A percentile compares a stretch with the other conserved stretches of the same genome.
phyloP scores from a whole-genome alignment of 1,140 invertebrate genomes.

The Monomorium pharaonis region DNA sequence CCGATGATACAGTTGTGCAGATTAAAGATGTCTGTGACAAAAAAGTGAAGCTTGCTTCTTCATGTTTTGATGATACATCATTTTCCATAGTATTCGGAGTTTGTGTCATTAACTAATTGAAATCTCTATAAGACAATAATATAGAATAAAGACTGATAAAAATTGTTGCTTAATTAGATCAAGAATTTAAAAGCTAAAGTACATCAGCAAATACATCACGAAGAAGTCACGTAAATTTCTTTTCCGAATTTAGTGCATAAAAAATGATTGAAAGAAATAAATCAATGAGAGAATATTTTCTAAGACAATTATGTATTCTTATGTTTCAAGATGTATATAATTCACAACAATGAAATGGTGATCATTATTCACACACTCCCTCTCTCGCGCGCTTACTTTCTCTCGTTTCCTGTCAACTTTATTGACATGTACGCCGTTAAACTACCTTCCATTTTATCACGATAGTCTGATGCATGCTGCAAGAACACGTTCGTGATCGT shows the following conservation, averaged over 20 bases:
- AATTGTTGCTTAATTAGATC: constrained; percentile 34
- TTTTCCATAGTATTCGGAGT: constrained; percentile 8
- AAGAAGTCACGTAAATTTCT: constrained; percentile 20
- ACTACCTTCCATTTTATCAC: constrained; percentile 52
- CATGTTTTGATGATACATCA: constrained; percentile 19
- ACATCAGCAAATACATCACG: constrained; percentile 9
- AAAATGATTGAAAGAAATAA: constrained; percentile 30
- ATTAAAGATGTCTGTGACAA: constrained; percentile 17
- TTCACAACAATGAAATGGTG: constrained; percentile 63
- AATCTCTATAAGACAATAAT: neutral
- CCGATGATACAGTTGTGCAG: neutral
- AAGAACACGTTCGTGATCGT: constrained; percentile 67
- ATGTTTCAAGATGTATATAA: constrained; percentile 57
- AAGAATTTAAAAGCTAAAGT: constrained; percentile 33
- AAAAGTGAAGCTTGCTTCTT: neutral
- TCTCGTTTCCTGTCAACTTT: constrained; percentile 46
- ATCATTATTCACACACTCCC: constrained; percentile 20
- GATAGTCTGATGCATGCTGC: constrained; percentile 62
- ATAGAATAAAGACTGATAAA: neutral
- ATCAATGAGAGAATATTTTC: constrained; percentile 25
- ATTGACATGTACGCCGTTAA: constrained; percentile 63
- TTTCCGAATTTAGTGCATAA: neutral
- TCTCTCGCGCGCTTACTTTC: constrained; percentile 31
- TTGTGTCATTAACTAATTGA: constrained; percentile 15
- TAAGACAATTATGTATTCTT: constrained; percentile 61